Evolutionary conservation across 2,797 vertebrate genomes (phyloP).

Genomic region (Chloroceryle amazona): DNA sequence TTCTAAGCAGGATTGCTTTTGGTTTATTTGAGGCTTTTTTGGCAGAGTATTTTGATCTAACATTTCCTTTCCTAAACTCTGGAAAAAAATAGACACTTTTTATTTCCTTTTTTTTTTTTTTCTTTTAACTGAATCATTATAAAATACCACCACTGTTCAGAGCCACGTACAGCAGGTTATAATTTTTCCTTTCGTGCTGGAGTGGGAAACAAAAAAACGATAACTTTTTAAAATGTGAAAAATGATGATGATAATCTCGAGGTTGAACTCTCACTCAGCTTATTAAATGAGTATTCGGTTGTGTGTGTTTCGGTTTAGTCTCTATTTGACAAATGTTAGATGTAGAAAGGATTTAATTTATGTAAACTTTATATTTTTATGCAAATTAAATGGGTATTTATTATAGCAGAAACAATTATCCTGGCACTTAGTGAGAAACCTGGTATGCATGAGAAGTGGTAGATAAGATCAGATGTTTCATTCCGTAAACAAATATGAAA

Average conservation of each 20-base stretch:
- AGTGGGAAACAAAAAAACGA: background rate
- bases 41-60: constrained; percentile 44
- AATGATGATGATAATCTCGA: constrained; percentile 41
- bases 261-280: constrained; percentile 57
- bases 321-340: constrained; percentile 78
- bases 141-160: constrained; percentile 16
- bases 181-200: constrained; percentile 34
- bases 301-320: constrained; percentile 58
- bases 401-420: constrained; percentile 83
- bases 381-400: constrained; percentile 84
- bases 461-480: constrained; percentile 72
- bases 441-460: constrained; percentile 73
- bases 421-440: constrained; percentile 76
- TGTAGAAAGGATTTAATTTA: constrained; percentile 82
- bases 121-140: background rate
- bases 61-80: constrained; percentile 32
- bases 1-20: constrained; percentile 39
- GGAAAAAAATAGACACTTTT: background rate
- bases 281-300: constrained; percentile 65
- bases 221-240: constrained; percentile 60
- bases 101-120: background rate
- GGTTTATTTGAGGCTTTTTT: constrained; percentile 57
- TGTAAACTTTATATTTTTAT: constrained; percentile 86
- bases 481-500: constrained; percentile 78
- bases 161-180: background rate